Conservation (phyloP, 2,113 vertebrate species). For the Ameiurus melas region DNA sequence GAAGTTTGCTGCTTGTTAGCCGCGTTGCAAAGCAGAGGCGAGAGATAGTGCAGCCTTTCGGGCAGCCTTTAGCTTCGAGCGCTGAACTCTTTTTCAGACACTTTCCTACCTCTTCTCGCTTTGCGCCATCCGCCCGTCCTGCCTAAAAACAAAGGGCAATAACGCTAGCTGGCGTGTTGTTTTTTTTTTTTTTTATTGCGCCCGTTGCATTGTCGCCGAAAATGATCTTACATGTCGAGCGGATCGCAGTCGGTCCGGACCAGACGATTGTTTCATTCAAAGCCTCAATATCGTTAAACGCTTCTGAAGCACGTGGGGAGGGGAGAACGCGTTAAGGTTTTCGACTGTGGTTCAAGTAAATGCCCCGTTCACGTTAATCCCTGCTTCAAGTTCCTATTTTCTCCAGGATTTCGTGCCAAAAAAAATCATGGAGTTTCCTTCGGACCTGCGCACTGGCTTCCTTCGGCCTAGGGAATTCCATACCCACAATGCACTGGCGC, state of each 20-base stretch:
- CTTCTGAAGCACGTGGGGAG: constrained; percentile 15
- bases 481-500: constrained; percentile 79
- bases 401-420: constrained; percentile 78
- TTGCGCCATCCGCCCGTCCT: constrained; percentile 58
- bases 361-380: constrained; percentile 54
- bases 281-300: not conserved
- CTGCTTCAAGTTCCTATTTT: constrained; percentile 66
- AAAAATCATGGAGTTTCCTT: constrained; percentile 86
- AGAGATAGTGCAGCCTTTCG: constrained; percentile 38
- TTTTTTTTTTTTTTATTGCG: constrained; percentile 74
- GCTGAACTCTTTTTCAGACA: constrained; percentile 18
- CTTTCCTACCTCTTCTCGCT: constrained; percentile 40
- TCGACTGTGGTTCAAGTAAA: constrained; percentile 61
- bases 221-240: constrained; percentile 56
- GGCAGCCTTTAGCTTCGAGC: constrained; percentile 38
- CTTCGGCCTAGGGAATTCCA: constrained; percentile 78
- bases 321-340: constrained; percentile 56
- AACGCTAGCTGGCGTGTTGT: constrained; percentile 64
- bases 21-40: constrained; percentile 45
- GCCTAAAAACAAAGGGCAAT: constrained; percentile 77
- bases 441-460: constrained; percentile 79
- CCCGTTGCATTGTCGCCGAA: constrained; percentile 59
- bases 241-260: constrained; percentile 59
- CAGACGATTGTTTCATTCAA: constrained; percentile 46
- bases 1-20: constrained; percentile 60